These are phyloP conservation scores for Sarcophaga variegata DNA, from an alignment of 2,888 invertebrate species.

Conservation along the genomic window DNA sequence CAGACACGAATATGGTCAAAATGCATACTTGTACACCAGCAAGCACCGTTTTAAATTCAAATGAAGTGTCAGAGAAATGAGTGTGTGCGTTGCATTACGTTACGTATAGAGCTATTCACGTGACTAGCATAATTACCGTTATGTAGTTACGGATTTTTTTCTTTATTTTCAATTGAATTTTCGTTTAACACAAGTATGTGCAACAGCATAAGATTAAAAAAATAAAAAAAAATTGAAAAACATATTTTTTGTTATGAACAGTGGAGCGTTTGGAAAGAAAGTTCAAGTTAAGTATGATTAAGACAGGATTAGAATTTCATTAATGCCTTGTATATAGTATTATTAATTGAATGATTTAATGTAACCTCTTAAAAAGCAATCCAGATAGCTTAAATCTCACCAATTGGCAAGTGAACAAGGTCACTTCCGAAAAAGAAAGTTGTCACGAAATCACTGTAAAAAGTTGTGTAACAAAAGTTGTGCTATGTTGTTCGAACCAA, in stretches of 20 bases:
- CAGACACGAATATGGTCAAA: constrained; percentile 37
- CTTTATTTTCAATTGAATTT: neutral
- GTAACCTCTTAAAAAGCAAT: no score
- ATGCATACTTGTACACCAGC: neutral
- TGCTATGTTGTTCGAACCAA: no score
- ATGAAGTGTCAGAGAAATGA: constrained; percentile 7
- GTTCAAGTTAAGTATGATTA: neutral
- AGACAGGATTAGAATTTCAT: neutral
- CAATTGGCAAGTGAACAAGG: no score
- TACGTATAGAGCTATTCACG: constrained; percentile 33
- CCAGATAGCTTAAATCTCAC: no score
- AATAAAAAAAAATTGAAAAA: no score
- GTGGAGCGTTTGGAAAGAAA: neutral
- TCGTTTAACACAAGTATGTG: neutral
- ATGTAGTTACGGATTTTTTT: neutral
- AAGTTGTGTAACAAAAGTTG: no score
- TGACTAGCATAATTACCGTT: constrained; percentile 50
- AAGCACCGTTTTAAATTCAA: constrained; percentile 33
- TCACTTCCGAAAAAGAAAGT: no score
- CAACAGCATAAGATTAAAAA: neutral
- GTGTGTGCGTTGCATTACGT: neutral
- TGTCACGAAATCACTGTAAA: no score
- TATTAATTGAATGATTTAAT: no score
- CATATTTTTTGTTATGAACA: no score
- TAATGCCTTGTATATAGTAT: no score